Conservation (phyloP, 2,888 invertebrate species). For the Blastobasis adustella region DNA sequence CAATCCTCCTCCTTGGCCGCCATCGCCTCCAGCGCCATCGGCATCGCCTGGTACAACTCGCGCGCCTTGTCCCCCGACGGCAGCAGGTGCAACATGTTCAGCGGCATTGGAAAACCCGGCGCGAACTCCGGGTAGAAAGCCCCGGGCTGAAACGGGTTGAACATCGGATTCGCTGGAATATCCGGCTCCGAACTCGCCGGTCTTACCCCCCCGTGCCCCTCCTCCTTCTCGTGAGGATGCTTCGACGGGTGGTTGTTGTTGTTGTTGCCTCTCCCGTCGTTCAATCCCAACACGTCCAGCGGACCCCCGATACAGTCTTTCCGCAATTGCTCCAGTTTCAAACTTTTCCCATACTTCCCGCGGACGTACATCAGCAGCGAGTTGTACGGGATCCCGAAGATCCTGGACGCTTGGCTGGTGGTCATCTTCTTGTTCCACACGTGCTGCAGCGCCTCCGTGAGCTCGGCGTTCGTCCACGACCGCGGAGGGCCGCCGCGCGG, state of each 20-base stretch:
- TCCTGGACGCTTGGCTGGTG: slow-evolving; percentile 91
- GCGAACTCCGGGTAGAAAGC: slow-evolving; percentile 88
- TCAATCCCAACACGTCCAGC: slow-evolving; percentile 81
- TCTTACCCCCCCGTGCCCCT: slow-evolving; percentile 65
- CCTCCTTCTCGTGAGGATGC: slow-evolving; percentile 75
- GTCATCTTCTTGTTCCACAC: slow-evolving; percentile 98
- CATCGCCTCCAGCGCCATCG: slow-evolving; percentile 73
- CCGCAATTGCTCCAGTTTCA: slow-evolving; percentile 89
- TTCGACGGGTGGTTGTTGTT: slow-evolving; percentile 72
- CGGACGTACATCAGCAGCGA: slow-evolving; percentile 93
- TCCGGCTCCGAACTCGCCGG: slow-evolving; percentile 81
- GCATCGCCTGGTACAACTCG: slow-evolving; percentile 76
- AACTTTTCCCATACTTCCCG: slow-evolving; percentile 94
- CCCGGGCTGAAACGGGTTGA: slow-evolving; percentile 85
- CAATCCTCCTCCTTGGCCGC: slow-evolving; percentile 77
- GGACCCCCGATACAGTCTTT: slow-evolving; percentile 92
- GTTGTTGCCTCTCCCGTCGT: slow-evolving; percentile 66
- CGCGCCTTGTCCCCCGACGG: slow-evolving; percentile 86
- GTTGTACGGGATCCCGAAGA: slow-evolving; percentile 95
- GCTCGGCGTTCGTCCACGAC: slow-evolving; percentile 94
- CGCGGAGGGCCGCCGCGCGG: slow-evolving; percentile 92
- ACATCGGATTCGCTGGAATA: slow-evolving; percentile 78
- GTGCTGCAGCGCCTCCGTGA: slow-evolving; percentile 92
- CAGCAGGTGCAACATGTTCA: slow-evolving; percentile 88
- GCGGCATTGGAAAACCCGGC: slow-evolving; percentile 86